phyloP scores from a whole-genome alignment of 2,888 invertebrate species.

The Parapristionchus giblindavisi region DNA sequence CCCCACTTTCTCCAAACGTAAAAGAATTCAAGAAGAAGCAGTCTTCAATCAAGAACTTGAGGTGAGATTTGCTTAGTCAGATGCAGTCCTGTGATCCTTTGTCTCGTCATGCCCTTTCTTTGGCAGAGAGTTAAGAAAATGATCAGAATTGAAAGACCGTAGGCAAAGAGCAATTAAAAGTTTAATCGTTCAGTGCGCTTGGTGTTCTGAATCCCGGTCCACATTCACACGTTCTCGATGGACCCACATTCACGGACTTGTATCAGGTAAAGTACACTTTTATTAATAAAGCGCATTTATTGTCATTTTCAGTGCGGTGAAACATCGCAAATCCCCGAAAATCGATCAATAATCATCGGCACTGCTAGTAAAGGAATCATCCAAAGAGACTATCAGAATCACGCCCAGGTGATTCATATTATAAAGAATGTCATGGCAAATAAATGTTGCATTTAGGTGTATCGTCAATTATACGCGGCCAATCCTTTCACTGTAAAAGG shows the following conservation, averaged over 20 bases:
- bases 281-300: too few species aligned
- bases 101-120: too few species aligned
- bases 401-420: background rate
- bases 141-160: too few species aligned
- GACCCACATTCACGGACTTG: too few species aligned
- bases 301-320: background rate
- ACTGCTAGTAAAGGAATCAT: slow-evolving; percentile 23
- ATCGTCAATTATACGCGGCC: slow-evolving; percentile 8
- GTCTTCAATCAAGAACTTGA: background rate
- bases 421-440: background rate
- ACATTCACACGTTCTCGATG: background rate
- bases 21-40: slow-evolving; percentile 18
- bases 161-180: too few species aligned
- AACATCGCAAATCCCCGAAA: slow-evolving; percentile 8
- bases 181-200: too few species aligned
- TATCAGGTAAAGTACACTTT: too few species aligned
- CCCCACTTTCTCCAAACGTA: background rate
- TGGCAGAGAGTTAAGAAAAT: too few species aligned
- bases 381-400: background rate
- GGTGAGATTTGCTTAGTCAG: background rate
- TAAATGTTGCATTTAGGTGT: background rate
- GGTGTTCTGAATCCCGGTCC: slow-evolving; percentile 4
- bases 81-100: too few species aligned
- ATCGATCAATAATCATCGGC: background rate
- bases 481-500: background rate